Evolutionary conservation across 2,113 vertebrate species (phyloP), one percentile per base, ranked within the genome.

Genomic region (Heliornis fulica): DNA sequence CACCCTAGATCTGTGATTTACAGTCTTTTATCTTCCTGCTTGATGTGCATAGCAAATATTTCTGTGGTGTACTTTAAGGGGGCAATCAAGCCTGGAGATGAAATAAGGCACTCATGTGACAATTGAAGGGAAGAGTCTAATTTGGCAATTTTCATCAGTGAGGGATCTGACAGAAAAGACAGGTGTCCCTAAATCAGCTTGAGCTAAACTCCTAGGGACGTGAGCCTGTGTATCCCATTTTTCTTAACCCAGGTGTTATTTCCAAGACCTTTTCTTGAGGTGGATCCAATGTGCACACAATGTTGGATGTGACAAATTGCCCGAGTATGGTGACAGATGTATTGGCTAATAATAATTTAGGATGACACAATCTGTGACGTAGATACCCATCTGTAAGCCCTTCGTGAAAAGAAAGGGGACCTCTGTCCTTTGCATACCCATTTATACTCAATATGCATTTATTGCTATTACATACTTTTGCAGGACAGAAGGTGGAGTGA

Each of bases 51-150:
- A 84, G 82, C 81, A 94, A 97, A 88, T 87, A 93, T 64, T 96
- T 96, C 82, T 79, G 51, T 72, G 83, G 82, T 92, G 86, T 60
- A 50, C 53, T 96, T 95, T 71, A 91, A 95, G 56, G 89, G 77
- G 60, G 77, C 84, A 97, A 94, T 98, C 93, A 97, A 51, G 46
- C 72, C 88, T 85, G 46, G 88, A 60, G 77, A 92, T 76, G 89
- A 92, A 89, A 84, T 48, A 83, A 77, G 38, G 72, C 76, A 60
- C 84, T 89, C 57, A 65, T 65, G 23, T 94, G 70, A 84, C 57
- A 81, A 89, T 66, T 60, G 81, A 68, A 96, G 92, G 77, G 29
- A 93, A 96, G 84, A 94, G 66, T 69, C 87, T 86, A 87, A 89
- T 96, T 92, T 74, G 85, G 65, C 89, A 93, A 22, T 83, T 94